A percentile compares a stretch with the other conserved stretches of the same genome.
These are phyloP conservation scores for Ophonus ardosiacus DNA, from an alignment of 2,888 invertebrate genomes.

Conservation along the genomic window DNA sequence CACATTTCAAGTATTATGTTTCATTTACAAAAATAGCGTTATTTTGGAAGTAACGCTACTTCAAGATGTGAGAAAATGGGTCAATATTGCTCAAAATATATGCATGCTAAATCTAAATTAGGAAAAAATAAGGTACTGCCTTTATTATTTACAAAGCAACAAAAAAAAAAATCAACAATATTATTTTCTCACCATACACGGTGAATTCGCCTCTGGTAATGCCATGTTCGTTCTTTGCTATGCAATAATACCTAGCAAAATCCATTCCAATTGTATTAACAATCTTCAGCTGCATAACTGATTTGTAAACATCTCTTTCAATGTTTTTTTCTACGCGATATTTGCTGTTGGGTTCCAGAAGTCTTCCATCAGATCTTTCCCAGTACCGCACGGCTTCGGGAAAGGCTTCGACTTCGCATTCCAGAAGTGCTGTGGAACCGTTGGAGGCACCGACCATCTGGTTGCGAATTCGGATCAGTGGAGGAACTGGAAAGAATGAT, in stretches of 20 bases:
- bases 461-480: conserved; percentile 88
- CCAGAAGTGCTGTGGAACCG: conserved; percentile 83
- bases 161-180: background rate
- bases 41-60: too few relatives aligned
- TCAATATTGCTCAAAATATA: too few relatives aligned
- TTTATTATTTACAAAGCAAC: background rate
- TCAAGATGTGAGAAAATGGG: too few relatives aligned
- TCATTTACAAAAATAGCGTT: too few relatives aligned
- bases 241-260: conserved; percentile 88
- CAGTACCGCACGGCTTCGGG: conserved; percentile 92
- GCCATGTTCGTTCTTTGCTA: conserved; percentile 90
- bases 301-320: conserved; percentile 79
- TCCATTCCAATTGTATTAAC: conserved; percentile 83
- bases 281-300: conserved; percentile 88
- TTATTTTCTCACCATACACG: conserved; percentile 79
- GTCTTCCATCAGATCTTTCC: conserved; percentile 87
- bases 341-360: conserved; percentile 83
- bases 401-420: conserved; percentile 93
- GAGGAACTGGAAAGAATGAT: conserved; percentile 83
- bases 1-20: too few relatives aligned
- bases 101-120: too few relatives aligned
- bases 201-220: conserved; percentile 86
- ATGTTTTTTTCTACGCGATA: conserved; percentile 79
- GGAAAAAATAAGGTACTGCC: background rate
- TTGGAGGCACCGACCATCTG: conserved; percentile 86